Evolutionary conservation across 2,113 vertebrate genomes (phyloP), one percentile per base, ranked within the genome.

Genomic region (Ochotona princeps): DNA sequence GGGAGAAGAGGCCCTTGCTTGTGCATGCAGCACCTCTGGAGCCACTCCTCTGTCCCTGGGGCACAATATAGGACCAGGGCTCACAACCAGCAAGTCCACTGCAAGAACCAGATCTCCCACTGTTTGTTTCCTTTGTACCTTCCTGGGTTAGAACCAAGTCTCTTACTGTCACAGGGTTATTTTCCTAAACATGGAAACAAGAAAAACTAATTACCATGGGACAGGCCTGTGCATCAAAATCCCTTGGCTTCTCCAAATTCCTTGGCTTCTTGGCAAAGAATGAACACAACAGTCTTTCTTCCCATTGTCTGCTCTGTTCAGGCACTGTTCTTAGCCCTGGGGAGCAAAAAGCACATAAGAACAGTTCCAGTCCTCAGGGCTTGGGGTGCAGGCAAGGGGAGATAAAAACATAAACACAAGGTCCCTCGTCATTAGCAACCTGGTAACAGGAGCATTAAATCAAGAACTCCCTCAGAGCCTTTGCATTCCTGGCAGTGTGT

Each of bases 111-210:
- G 32, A 82, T 23, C 26, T 49, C 26, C 38, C 83, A 51, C 54
- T 60, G 80, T 12, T 83, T 90, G 82, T 79, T 90, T 83, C 80
- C 85, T 87, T 80, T 72, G 76, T 51, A 47, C 69, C 32, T 93
- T 81, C 66, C 54, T 72, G 67, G 61, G 83, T 76, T 35, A 92
- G 67, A 12, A 73, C 32, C 47, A 89, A 70, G 63, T 67, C 47
- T 72, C 76, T 51, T 23, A 49, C 47, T 90, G 61, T 57, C 80
- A 83, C 70, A 86, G 79, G 25, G 18, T 80, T 89, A 75, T 89
- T 91, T 79, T 69, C 60, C 60, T 83, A 38, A 35, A 51, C 21
- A 65, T 90, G 78, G 35, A 65, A 90, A 63, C 65, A 73, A 87
- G 32, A 65, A 26, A 54, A 26, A 76, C 61, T 70, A 83, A 78